A percentile compares a stretch with the other conserved stretches of the same genome.
phyloP scores from a whole-genome alignment of 2,888 invertebrate genomes.

The Schizaphis graminum region DNA sequence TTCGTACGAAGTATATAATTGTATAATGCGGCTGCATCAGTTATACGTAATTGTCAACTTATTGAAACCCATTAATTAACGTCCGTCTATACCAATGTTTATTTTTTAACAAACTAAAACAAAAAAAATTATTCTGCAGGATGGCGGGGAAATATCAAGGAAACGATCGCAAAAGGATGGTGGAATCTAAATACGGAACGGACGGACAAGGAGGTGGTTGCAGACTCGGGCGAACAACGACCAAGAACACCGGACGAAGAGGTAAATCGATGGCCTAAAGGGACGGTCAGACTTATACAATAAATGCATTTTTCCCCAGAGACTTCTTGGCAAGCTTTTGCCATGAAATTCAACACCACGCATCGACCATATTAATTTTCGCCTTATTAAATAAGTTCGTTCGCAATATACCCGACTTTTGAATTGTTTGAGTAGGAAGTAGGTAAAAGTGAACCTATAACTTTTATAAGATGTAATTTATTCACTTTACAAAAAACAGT shows the following conservation, averaged over 20 bases:
- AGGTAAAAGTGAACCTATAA: background rate
- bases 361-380: background rate
- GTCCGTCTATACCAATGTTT: background rate
- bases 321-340: constrained; percentile 31
- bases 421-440: background rate
- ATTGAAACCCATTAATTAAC: background rate
- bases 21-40: background rate
- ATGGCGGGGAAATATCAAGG: constrained; percentile 64
- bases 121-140: constrained; percentile 13
- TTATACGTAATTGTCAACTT: background rate
- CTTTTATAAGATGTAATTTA: background rate
- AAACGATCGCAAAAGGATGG: constrained; percentile 59
- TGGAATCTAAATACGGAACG: constrained; percentile 60
- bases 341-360: background rate
- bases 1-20: background rate
- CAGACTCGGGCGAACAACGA: constrained; percentile 37
- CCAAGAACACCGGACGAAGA: constrained; percentile 45
- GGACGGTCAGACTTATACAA: background rate
- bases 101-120: background rate
- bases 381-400: background rate
- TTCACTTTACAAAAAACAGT: background rate
- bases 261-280: constrained; percentile 46
- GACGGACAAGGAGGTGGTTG: constrained; percentile 19
- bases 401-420: background rate
- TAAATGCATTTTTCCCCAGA: constrained; percentile 19